Conservation (phyloP, 2,888 invertebrate species). For the Ectropis crepuscularia region DNA sequence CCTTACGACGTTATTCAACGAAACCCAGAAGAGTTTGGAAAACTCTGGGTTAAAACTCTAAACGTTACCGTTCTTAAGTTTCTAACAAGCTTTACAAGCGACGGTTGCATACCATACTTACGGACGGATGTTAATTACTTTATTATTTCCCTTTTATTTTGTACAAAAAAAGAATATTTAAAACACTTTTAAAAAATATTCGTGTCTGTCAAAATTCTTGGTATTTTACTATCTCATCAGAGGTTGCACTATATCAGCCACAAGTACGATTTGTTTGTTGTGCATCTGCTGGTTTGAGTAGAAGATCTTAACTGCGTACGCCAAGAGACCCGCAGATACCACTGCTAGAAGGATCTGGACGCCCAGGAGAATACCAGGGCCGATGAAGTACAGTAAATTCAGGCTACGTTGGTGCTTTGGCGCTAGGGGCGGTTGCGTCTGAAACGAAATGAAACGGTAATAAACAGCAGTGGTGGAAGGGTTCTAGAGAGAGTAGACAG, state of each 20-base stretch:
- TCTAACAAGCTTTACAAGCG: too few relatives aligned
- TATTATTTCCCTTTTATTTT: too few relatives aligned
- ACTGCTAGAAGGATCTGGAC: conserved; percentile 38
- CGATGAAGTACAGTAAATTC: conserved; percentile 46
- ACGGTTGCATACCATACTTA: too few relatives aligned
- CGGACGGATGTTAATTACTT: too few relatives aligned
- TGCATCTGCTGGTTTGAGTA: conserved; percentile 29
- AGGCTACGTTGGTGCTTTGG: conserved; percentile 43
- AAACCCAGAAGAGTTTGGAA: too few relatives aligned
- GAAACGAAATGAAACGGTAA: conserved; percentile 6
- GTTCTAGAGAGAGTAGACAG: background rate
- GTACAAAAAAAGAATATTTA: too few relatives aligned
- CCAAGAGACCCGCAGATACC: conserved; percentile 32
- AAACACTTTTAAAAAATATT: too few relatives aligned
- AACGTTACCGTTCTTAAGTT: too few relatives aligned
- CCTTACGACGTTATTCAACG: too few relatives aligned
- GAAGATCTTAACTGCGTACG: conserved; percentile 30
- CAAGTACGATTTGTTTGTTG: background rate
- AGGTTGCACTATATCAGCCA: conserved; percentile 1
- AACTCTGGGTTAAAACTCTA: too few relatives aligned
- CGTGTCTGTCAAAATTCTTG: too few relatives aligned
- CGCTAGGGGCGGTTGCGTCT: conserved; percentile 56
- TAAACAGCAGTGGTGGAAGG: background rate
- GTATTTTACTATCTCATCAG: conserved; percentile 5
- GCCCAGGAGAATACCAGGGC: conserved; percentile 45